These are phyloP conservation scores for Pygocentrus nattereri DNA, from an alignment of 2,797 vertebrate species.

Conservation along the genomic window DNA sequence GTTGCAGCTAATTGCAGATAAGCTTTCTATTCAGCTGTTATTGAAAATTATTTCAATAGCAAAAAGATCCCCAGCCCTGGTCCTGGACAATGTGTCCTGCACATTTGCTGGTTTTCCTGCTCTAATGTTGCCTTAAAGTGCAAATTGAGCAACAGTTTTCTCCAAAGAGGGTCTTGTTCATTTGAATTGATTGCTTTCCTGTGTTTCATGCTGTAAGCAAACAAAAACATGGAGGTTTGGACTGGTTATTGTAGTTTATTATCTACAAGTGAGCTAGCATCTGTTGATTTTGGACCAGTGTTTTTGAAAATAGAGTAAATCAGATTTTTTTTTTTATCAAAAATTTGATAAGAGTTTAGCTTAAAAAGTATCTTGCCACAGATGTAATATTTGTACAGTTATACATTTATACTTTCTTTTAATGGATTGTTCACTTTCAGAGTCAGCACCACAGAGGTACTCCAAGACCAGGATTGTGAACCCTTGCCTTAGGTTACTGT, in stretches of 20 bases:
- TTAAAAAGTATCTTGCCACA: not conserved
- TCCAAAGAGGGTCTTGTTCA: not conserved
- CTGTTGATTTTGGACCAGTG: not conserved
- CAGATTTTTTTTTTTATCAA: too few species aligned
- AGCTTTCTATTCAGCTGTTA: not conserved
- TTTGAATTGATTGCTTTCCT: not conserved
- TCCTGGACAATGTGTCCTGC: not conserved
- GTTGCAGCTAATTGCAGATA: conserved; percentile 60
- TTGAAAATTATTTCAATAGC: not conserved
- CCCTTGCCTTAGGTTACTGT: not conserved
- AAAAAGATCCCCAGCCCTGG: not conserved
- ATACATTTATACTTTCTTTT: not conserved
- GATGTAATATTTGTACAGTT: not conserved
- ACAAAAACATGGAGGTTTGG: not conserved
- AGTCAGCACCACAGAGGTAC: not conserved
- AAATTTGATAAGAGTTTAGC: not conserved
- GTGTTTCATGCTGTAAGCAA: not conserved
- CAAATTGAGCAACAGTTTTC: not conserved
- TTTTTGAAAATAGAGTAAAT: not conserved
- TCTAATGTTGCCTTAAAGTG: not conserved
- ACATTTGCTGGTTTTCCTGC: not conserved
- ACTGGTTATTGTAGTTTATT: not conserved
- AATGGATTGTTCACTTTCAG: too few species aligned
- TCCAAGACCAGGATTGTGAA: not conserved
- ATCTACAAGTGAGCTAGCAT: not conserved